Conservation (phyloP, 2,113 vertebrate genomes). For the Chaetops frenatus region DNA sequence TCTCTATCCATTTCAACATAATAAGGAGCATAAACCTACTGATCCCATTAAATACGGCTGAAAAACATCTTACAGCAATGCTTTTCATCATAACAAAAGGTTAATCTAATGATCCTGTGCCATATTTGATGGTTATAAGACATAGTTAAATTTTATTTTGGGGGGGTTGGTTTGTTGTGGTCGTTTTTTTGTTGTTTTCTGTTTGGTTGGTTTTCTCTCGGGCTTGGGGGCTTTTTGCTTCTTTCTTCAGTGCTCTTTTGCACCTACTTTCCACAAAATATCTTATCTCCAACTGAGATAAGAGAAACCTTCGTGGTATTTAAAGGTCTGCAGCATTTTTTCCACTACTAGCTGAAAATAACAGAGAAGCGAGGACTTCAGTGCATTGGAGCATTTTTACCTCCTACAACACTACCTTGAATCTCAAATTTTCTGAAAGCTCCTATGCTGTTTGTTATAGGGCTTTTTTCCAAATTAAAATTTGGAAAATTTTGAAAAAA, state of each 20-base stretch:
- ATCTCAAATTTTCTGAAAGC: background rate
- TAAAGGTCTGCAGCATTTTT: background rate
- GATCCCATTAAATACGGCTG: conserved; percentile 23
- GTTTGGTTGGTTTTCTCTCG: background rate
- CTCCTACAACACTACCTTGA: background rate
- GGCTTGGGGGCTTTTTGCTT: background rate
- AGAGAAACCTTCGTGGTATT: background rate
- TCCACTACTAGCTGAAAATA: background rate
- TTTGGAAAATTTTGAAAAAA: too few relatives aligned
- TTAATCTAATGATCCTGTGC: conserved; percentile 30
- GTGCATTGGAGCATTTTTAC: background rate
- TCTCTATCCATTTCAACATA: background rate
- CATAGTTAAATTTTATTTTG: background rate
- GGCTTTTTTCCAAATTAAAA: background rate
- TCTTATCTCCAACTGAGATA: background rate
- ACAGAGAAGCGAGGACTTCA: background rate
- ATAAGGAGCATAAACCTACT: background rate
- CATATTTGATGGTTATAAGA: background rate
- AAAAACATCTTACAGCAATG: conserved; percentile 10
- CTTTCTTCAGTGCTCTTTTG: background rate
- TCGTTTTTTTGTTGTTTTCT: background rate
- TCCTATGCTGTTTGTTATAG: background rate
- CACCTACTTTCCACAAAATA: background rate
- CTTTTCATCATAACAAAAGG: conserved; percentile 1
- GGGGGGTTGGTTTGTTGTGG: background rate